These are phyloP conservation scores for Cynodonichthys magdalenae DNA, from an alignment of 2,797 vertebrate genomes.

Conservation along the genomic window DNA sequence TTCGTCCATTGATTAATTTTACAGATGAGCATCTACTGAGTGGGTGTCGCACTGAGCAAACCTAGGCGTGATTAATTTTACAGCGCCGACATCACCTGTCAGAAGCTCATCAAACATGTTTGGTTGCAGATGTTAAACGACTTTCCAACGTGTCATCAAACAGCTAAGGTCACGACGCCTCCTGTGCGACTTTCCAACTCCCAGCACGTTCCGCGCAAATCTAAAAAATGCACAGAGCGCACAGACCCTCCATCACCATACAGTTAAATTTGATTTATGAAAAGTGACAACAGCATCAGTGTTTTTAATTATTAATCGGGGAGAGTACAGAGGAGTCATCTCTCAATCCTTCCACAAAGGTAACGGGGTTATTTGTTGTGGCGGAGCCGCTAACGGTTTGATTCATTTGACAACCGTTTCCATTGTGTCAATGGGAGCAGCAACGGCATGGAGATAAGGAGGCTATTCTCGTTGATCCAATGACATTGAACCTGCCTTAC, in stretches of 20 bases:
- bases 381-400: constrained; percentile 70
- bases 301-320: constrained; percentile 82
- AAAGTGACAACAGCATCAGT: constrained; percentile 80
- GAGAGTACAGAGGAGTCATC: constrained; percentile 71
- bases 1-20: constrained; percentile 39
- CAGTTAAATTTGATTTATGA: constrained; percentile 76
- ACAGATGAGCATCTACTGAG: constrained; percentile 5
- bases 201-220: constrained; percentile 3
- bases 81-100: constrained; percentile 7
- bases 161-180: constrained; percentile 47
- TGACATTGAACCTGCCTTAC: constrained; percentile 72
- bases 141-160: constrained; percentile 41
- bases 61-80: constrained; percentile 2
- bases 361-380: constrained; percentile 81
- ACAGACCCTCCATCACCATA: constrained; percentile 24
- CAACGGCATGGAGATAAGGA: constrained; percentile 71
- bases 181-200: constrained; percentile 10
- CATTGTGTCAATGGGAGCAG: constrained; percentile 66
- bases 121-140: constrained; percentile 17
- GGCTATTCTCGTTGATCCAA: constrained; percentile 69
- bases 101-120: constrained; percentile 35
- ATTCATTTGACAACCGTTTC: constrained; percentile 81
- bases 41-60: background rate
- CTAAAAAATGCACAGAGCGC: constrained; percentile 5
- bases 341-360: constrained; percentile 66